Percentiles rank a stretch among this genome's conserved stretches.
Evolutionary conservation across 2,797 vertebrate species (phyloP).

Genomic region (Geotrypetes seraphini): DNA sequence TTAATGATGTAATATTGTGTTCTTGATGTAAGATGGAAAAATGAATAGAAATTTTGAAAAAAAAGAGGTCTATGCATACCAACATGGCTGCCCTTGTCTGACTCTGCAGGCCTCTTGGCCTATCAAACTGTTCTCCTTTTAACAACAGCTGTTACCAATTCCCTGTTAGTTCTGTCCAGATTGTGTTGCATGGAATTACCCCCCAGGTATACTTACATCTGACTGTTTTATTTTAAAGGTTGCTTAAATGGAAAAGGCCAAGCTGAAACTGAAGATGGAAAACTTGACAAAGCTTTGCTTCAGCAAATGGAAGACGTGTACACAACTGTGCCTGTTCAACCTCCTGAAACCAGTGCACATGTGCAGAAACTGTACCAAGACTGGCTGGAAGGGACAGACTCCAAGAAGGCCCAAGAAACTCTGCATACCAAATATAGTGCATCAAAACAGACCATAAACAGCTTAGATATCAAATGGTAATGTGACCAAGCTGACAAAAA

Average conservation of each 20-base stretch:
- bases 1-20: too few species aligned
- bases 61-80: too few species aligned
- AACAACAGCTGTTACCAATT: too few species aligned
- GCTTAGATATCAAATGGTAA: constrained; percentile 61
- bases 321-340: constrained; percentile 60
- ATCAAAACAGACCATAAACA: constrained; percentile 17
- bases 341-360: constrained; percentile 60
- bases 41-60: too few species aligned
- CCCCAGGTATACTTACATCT: too few species aligned
- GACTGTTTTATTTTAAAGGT: constrained; percentile 50
- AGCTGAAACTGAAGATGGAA: constrained; percentile 61
- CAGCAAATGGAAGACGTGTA: constrained; percentile 84
- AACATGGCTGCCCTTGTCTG: too few species aligned
- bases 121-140: too few species aligned
- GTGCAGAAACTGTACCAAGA: constrained; percentile 76
- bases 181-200: too few species aligned
- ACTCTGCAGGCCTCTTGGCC: too few species aligned
- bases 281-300: constrained; percentile 64
- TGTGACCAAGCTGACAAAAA: too few species aligned
- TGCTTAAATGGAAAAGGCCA: constrained; percentile 89
- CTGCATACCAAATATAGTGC: constrained; percentile 68
- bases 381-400: constrained; percentile 81
- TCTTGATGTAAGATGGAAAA: too few species aligned
- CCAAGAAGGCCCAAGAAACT: constrained; percentile 48
- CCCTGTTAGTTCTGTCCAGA: too few species aligned